Base-by-base conservation (phyloP, 2,113 vertebrate species). In the Hippocampus abdominalis region DNA sequence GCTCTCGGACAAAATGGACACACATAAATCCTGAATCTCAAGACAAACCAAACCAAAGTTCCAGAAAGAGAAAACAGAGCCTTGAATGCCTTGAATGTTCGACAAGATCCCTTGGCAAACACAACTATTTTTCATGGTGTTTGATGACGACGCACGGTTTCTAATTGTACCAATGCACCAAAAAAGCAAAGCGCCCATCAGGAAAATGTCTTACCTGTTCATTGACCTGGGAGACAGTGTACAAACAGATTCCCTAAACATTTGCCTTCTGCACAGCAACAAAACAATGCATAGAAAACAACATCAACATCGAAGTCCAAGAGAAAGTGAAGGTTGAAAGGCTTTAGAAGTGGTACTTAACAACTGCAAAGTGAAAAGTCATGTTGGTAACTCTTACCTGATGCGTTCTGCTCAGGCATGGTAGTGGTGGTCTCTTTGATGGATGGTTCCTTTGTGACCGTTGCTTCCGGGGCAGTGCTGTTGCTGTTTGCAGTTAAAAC, bases 381-480 rank as follows among this genome's bases (percentile, higher is more conserved):
- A 66, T 68, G 25, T 29, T 46, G 25, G 36, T 65, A 7, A 56
- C 16, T 68, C 93, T 94, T 95, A 96, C 96, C 95, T 94, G 95
- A 94, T 78, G 89, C 85, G 82, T 94, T 94, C 67, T 84, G 78
- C 82, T 88, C 89, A 88, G 69, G 91, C 81, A 75, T 88, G 77
- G 76, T 92, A 74, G 82, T 85, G 83, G 42, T 3, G 32, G 89
- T 93, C 70, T 92, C 69, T 86, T 90, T 92, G 82, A 91, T 84
- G 69, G 86, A 75, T 36, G 82, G 74, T 77, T 87, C 88, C 81
- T 87, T 88, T 64, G 87, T 29, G 75, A 89, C 86, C 67, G 71
- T 84, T 59, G 76, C 66, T 74, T 72, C 71, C 60, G 86, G 71
- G 70, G 82, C 65, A 77, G 92, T 88, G 40, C 77, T 86, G 62